Evolutionary conservation across 2,888 invertebrate genomes (phyloP).

Genomic region (Acholoe squamosa): DNA sequence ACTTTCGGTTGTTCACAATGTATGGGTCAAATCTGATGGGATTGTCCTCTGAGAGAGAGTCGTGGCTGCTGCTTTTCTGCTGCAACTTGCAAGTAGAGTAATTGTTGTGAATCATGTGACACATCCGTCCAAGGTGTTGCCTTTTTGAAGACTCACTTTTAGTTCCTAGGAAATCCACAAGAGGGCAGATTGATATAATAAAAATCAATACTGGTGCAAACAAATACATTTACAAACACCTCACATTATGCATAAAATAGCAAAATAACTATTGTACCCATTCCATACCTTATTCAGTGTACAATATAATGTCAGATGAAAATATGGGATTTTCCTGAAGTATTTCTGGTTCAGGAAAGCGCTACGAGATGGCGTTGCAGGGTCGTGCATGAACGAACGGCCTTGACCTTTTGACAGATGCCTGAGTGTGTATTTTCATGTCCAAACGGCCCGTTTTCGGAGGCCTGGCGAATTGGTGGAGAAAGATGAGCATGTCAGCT

Average conservation of each 20-base stretch:
- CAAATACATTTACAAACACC: not conserved
- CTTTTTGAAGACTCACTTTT: not conserved
- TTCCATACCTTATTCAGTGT: no score
- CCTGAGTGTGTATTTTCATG: conserved; percentile 51
- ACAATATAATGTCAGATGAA: no score
- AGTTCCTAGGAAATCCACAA: not conserved
- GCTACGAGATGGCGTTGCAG: not conserved
- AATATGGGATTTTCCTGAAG: not conserved
- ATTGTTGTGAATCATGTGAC: conserved; percentile 26
- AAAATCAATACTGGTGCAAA: no score
- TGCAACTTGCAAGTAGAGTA: no score
- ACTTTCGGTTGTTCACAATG: no score
- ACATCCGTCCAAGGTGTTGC: not conserved
- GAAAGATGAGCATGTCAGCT: conserved; percentile 62
- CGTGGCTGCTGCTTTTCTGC: no score
- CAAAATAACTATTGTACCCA: no score
- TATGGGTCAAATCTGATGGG: no score
- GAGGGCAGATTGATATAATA: no score
- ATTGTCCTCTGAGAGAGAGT: no score
- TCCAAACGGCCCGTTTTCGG: conserved; percentile 54
- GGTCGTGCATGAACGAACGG: not conserved
- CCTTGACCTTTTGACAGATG: conserved; percentile 61
- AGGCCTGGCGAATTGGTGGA: conserved; percentile 56
- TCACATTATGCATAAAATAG: no score
- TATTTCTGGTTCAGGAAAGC: not conserved